phyloP scores from a whole-genome alignment of 2,888 invertebrate species.

The Sicus ferrugineus region DNA sequence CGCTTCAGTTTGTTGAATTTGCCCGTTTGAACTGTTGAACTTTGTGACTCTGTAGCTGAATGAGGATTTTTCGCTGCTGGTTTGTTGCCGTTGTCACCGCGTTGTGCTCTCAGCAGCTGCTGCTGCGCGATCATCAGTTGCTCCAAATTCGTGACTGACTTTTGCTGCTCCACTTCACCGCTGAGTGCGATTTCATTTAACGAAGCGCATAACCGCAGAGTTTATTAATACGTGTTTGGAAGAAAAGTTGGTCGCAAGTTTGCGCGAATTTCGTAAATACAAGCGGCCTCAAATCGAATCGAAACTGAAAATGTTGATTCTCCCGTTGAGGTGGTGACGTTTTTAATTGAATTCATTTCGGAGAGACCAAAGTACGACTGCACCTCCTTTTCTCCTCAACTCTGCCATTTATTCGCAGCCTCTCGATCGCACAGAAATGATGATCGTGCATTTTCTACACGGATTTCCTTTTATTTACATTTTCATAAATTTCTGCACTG shows the following conservation, averaged over 20 bases:
- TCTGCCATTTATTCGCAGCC: too few species aligned
- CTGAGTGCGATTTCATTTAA: neutral
- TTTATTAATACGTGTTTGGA: neutral
- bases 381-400: too few species aligned
- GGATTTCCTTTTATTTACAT: neutral
- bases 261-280: too few species aligned
- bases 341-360: too few species aligned
- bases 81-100: slow-evolving; percentile 9
- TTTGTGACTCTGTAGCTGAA: neutral
- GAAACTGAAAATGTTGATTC: too few species aligned
- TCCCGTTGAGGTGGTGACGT: too few species aligned
- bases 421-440: too few species aligned
- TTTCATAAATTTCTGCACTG: neutral
- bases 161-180: neutral
- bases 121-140: slow-evolving; percentile 26
- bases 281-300: too few species aligned
- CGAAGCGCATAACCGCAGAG: neutral
- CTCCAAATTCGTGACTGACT: slow-evolving; percentile 24
- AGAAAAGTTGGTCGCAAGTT: too few species aligned
- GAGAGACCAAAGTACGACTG: too few species aligned
- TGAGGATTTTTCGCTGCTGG: neutral
- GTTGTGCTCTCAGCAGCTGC: neutral
- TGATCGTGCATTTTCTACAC: too few species aligned
- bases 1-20: neutral
- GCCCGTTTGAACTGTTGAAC: slow-evolving; percentile 18